A percentile compares a stretch with the other conserved stretches of the same genome.
Conservation (phyloP, 2,888 invertebrate species). For the Encarsia formosa region DNA sequence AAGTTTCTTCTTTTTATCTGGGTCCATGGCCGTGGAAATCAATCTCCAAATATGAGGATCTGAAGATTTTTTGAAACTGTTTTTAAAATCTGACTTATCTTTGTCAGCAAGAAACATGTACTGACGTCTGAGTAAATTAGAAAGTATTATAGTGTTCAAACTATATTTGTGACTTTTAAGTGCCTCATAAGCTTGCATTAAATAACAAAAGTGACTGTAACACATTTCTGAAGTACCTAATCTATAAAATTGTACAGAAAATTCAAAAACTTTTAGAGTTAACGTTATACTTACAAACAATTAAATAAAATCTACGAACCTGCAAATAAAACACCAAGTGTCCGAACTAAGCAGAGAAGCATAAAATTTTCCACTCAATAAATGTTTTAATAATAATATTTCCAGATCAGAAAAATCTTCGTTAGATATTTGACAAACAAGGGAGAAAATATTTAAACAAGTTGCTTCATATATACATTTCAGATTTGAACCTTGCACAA, state of each 20-base stretch:
- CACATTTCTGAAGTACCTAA: conserved; percentile 38
- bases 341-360: conserved; percentile 41
- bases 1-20: conserved; percentile 29
- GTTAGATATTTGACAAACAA: conserved; percentile 33
- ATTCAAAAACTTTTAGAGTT: not conserved
- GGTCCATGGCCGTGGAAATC: conserved; percentile 25
- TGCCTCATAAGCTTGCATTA: conserved; percentile 35
- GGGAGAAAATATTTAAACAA: conserved; percentile 33
- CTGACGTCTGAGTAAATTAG: conserved; percentile 38
- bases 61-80: conserved; percentile 27
- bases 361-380: conserved; percentile 40
- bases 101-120: conserved; percentile 37
- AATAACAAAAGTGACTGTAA: conserved; percentile 37
- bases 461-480: conserved; percentile 40
- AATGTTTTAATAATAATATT: conserved; percentile 38
- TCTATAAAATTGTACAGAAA: conserved; percentile 28
- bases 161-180: conserved; percentile 33
- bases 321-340: conserved; percentile 41
- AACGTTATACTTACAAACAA: not conserved
- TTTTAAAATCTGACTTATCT: conserved; percentile 29
- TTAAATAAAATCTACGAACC: conserved; percentile 30
- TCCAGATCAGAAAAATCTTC: conserved; percentile 37
- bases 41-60: conserved; percentile 26
- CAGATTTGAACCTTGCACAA: conserved; percentile 24
- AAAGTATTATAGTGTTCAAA: conserved; percentile 36